Evolutionary conservation across 2,888 invertebrate genomes (phyloP).

Genomic region (Agapostemon virescens): DNA sequence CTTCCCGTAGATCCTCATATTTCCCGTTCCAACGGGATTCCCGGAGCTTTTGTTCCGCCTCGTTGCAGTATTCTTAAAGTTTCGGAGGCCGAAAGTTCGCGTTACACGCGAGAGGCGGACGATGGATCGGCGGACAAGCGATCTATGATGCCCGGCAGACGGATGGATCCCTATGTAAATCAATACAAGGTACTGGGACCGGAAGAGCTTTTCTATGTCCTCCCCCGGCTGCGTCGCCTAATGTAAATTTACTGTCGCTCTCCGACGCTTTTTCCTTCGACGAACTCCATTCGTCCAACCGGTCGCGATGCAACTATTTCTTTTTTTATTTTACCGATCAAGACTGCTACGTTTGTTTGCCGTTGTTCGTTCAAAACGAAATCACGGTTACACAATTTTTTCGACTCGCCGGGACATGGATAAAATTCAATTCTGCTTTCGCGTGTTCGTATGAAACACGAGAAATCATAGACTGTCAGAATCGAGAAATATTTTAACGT

Average conservation of each 20-base stretch:
- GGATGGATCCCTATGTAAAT: constrained; percentile 38
- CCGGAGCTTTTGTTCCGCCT: constrained; percentile 9
- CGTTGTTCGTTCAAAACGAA: background rate
- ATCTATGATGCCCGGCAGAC: constrained; percentile 11
- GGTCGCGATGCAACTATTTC: background rate
- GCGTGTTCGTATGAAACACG: too few species aligned
- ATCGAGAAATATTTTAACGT: too few species aligned
- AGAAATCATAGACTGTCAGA: too few species aligned
- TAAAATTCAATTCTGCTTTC: too few species aligned
- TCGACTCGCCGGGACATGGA: too few species aligned
- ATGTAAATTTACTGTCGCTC: constrained; percentile 73
- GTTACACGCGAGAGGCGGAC: background rate
- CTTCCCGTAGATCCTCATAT: constrained; percentile 24
- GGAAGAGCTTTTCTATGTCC: constrained; percentile 72
- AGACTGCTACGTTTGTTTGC: background rate
- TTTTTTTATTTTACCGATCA: background rate
- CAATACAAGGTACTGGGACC: constrained; percentile 43
- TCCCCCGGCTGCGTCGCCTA: constrained; percentile 61
- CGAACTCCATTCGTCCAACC: constrained; percentile 26
- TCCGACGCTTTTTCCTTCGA: constrained; percentile 39
- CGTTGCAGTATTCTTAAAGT: constrained; percentile 8
- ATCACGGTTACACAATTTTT: background rate
- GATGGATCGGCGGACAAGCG: background rate
- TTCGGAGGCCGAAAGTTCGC: background rate
- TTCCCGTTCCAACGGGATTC: constrained; percentile 18